phyloP scores from a whole-genome alignment of 2,113 vertebrate species.

The Caloenas nicobarica region DNA sequence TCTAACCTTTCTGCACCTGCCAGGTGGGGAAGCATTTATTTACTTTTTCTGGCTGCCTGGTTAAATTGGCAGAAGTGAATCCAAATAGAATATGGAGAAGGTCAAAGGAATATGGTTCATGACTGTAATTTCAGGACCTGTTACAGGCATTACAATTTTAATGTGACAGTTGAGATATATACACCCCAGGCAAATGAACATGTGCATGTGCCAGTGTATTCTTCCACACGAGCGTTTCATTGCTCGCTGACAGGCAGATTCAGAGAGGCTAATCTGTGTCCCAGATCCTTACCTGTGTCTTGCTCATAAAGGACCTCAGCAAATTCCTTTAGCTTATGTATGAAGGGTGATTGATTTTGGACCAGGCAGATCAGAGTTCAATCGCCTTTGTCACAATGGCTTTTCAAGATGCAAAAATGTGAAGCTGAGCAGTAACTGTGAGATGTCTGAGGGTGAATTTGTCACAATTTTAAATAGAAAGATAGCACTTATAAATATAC shows the following conservation, averaged over 20 bases:
- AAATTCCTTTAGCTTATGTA: neutral
- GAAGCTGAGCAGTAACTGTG: neutral
- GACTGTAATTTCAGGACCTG: neutral
- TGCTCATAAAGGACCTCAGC: neutral
- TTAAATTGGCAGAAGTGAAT: neutral
- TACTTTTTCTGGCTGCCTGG: neutral
- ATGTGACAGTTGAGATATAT: neutral
- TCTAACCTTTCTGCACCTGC: conserved; percentile 57
- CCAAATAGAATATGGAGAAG: neutral
- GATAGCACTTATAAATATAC: neutral
- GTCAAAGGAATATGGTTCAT: neutral
- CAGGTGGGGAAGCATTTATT: conserved; percentile 13
- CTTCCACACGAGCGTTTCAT: neutral
- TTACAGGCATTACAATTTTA: neutral
- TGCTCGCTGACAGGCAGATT: neutral
- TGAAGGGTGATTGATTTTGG: neutral
- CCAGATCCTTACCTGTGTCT: neutral
- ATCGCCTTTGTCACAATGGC: neutral
- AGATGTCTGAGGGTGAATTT: neutral
- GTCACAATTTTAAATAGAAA: neutral
- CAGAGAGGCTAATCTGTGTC: neutral
- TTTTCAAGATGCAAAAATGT: neutral
- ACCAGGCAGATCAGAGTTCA: neutral
- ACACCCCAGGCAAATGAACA: neutral
- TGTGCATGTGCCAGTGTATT: neutral